Base-by-base conservation (phyloP, 1,140 invertebrate species). In the Drosophila jambulina region DNA sequence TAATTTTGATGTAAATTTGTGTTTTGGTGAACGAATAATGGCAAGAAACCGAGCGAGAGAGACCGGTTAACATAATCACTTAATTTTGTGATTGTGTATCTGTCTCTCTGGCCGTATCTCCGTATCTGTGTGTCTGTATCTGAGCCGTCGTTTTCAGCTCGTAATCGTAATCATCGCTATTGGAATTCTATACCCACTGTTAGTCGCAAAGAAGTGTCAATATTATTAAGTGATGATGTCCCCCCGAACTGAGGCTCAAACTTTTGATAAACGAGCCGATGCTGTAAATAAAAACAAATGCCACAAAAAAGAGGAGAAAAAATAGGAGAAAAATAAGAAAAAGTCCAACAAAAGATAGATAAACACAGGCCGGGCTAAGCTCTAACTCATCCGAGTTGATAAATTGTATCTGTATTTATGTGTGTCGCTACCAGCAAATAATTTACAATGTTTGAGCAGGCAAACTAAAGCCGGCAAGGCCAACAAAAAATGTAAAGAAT, bases 1-100 rank as follows among this genome's bases (percentile, higher is more conserved):
- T 90, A 90, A 90, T 90, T 90, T 88, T 90, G 78, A 90, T 90
- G 85, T 90, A 90, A 90, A 90, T 90, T 90, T 68, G 48, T 87
- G 68, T 84, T 84, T 84, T 72, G 81, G 54, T 78, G 64, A 69
- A 36, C 67, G 67, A 70, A 70, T 78, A 62, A 65, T 21, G 15
- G 40, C 46, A 49, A 49, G 59, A 54, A 74, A 71, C 60, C 75
- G 81, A 78, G 25, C 25, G 25, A 23, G 19, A 23, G 51, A 54
- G 53, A 82, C 77, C 81, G 81, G 81, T 90, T 90, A 88, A 84
- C 81, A 90, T 90, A 90, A 90, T 90, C 85, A 90, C 85, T 90
- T 90, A 78, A 90, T 90, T 90, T 88, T 78, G 53, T 68, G 84
- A 88, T 88, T 88, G 84, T 87, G 77, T 80, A 69, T 69, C 71